Percentiles rank a stretch among this genome's conserved stretches.
Conservation (phyloP, 2,797 vertebrate species). For the Amniataba percoides region DNA sequence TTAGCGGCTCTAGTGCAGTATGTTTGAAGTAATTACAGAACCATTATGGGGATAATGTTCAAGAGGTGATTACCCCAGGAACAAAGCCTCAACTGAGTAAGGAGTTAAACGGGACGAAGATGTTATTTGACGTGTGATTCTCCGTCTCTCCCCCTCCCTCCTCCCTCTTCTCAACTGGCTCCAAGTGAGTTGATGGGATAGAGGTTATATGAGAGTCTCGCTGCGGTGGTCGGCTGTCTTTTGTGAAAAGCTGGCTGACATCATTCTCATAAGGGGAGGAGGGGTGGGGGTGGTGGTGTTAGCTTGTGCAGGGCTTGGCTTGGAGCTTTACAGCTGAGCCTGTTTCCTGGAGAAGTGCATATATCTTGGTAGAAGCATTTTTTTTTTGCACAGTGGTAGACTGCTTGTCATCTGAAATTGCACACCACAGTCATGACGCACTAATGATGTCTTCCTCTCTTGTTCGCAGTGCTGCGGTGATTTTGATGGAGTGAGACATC, state of each 20-base stretch:
- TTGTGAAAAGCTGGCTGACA: conserved; percentile 67
- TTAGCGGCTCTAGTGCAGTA: conserved; percentile 20
- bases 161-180: conserved; percentile 43
- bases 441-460: conserved; percentile 61
- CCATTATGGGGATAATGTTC: conserved; percentile 36
- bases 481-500: conserved; percentile 69
- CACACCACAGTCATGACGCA: conserved; percentile 14
- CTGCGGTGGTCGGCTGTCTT: conserved; percentile 53
- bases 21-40: conserved; percentile 44
- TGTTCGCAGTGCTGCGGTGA: conserved; percentile 67
- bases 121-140: conserved; percentile 39
- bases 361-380: conserved; percentile 25
- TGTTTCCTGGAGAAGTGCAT: conserved; percentile 38
- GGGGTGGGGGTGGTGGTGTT: conserved; percentile 30
- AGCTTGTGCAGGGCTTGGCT: conserved; percentile 54
- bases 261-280: conserved; percentile 64
- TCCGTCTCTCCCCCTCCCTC: conserved; percentile 30
- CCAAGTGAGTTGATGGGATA: conserved; percentile 46
- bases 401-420: conserved; percentile 51
- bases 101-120: conserved; percentile 52
- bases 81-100: conserved; percentile 35
- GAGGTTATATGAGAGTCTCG: conserved; percentile 66
- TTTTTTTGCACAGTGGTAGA: conserved; percentile 32
- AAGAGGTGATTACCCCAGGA: conserved; percentile 35
- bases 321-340: conserved; percentile 41